Base-by-base conservation (phyloP, 2,113 vertebrate genomes). In the Galbula dea region DNA sequence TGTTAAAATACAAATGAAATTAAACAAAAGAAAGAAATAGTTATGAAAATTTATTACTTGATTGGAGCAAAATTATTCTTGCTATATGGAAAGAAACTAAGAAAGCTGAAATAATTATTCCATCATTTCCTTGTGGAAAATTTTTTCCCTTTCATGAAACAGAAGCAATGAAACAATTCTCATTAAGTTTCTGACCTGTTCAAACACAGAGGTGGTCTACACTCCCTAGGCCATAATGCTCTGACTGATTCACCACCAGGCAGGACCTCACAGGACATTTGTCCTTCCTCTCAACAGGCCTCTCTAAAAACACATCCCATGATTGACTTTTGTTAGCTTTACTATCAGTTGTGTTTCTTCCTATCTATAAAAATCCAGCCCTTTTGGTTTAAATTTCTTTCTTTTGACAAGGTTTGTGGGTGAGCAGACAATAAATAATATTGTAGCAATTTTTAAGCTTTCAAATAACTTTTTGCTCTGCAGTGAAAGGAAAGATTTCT, bases 201-300 rank as follows among this genome's bases (percentile, higher is more conserved):
- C 32, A 54, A 23, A 77, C 10, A 34, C 7, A 77, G 8, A 62
- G 10, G 4, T 69, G 17, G 58, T 7, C 16, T 0, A 0, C 26
- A 58, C 10, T 3, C 5, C 14, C 63, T 65, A n/a, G 6, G 48
- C 7, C 5, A 16, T 23, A 39, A 65, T 34, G 9, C 14, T 61
- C 26, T 52, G 23, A 18, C 49, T 62, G 3, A 15, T 88, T 86
- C 24, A 63, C 15, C 20, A 82, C 15, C 20, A 82, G 32, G 19
- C 9, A 81, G 37, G 57, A 67, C 23, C 7, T 17, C 20, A 23
- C 4, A 43, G 30, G 26, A 75, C 18, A 17, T 52, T 4, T 57
- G 9, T 34, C 18, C 7, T 41, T 67, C 22, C 51, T 30, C 43
- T 82, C 13, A 55, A 20, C 11, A 75, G 7, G 1, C 2, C 2